Evolutionary conservation across 2,113 vertebrate species (phyloP).

Genomic region (Salvator merianae): DNA sequence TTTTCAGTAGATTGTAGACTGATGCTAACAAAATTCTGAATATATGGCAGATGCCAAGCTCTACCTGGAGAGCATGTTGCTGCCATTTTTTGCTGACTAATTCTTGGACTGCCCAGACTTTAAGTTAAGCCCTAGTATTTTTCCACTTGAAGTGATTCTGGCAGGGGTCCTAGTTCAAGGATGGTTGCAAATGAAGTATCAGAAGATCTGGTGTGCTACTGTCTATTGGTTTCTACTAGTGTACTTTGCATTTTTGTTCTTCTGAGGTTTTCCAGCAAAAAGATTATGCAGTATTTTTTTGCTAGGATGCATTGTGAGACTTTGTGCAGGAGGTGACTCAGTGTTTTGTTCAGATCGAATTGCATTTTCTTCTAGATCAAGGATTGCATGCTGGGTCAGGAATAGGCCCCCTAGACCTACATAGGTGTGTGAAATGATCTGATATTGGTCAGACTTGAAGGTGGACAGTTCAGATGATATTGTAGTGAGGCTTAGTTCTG

Average conservation of each 20-base stretch:
- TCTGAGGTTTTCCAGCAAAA: neutral
- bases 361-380: neutral
- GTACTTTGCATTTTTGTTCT: neutral
- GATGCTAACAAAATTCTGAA: neutral
- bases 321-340: neutral
- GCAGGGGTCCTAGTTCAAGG: neutral
- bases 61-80: neutral
- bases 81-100: neutral
- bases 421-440: too few relatives aligned
- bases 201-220: neutral
- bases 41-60: neutral
- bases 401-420: neutral
- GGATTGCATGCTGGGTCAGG: neutral
- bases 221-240: neutral
- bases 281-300: neutral
- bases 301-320: neutral
- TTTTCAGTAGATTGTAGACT: constrained; percentile 10
- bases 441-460: too few relatives aligned
- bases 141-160: neutral
- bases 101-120: neutral
- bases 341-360: neutral
- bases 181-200: neutral
- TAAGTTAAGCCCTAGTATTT: neutral
- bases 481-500: too few relatives aligned
- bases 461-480: too few relatives aligned